A percentile compares a stretch with the other conserved stretches of the same genome.
phyloP scores from a whole-genome alignment of 2,113 vertebrate species.

The Chiloscyllium plagiosum region DNA sequence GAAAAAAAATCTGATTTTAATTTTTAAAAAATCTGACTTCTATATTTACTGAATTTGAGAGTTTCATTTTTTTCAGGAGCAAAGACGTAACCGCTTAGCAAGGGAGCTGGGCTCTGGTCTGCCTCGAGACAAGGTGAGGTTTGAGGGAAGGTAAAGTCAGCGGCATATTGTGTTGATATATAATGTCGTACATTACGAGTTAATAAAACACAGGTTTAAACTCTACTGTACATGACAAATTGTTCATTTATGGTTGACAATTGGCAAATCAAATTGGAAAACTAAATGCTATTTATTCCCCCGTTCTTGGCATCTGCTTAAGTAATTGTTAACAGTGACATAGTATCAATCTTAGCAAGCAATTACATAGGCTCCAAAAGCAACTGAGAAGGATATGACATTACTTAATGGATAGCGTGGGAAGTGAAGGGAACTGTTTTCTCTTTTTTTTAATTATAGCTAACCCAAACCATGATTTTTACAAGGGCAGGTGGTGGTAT shows the following conservation, averaged over 20 bases:
- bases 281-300: not conserved
- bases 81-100: slow-evolving; percentile 82
- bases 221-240: slow-evolving; percentile 40
- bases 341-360: not conserved
- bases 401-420: no score
- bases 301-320: not conserved
- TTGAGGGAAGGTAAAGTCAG: not conserved
- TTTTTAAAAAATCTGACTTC: not conserved
- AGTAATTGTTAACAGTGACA: not conserved
- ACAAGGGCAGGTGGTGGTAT: no score
- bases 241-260: not conserved
- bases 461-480: no score
- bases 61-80: slow-evolving; percentile 66
- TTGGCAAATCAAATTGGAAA: not conserved
- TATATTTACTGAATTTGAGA: not conserved
- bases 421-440: no score
- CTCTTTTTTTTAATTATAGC: no score
- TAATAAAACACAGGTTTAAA: not conserved
- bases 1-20: not conserved
- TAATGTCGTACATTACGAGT: not conserved
- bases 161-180: not conserved
- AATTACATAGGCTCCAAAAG: not conserved
- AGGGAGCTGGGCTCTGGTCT: slow-evolving; percentile 75
- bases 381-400: no score
- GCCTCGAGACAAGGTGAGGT: slow-evolving; percentile 82